Evolutionary conservation across 2,888 invertebrate genomes (phyloP), one percentile per base, ranked within the genome.

Genomic region (Hemicrepidius hirtus): DNA sequence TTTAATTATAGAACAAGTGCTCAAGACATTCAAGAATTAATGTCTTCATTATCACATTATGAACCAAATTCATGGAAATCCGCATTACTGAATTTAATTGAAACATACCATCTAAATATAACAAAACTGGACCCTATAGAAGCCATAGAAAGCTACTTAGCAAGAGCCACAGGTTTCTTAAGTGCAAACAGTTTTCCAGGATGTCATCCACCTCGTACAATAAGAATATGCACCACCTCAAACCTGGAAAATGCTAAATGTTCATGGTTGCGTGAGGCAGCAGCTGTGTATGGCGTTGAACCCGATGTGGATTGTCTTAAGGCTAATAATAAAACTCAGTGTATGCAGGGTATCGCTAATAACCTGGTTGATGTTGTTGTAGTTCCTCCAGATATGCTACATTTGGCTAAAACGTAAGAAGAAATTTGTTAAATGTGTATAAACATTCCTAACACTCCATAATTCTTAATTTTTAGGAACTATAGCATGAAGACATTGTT

Each of bases 291-390:
- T 79, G 94, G 95, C 0, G 88, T 95, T 0, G 89, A 93, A 74
- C 97, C 97, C 0, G 92, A 92, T 12, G 86, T 98, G 16, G 93
- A 94, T 75, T 98, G 97, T 82, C 86, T 92, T 6, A 87, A 90
- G 76, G 90, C 92, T 0, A 86, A 86, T 2, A 89, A 88, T 75
- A 84, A 89, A 3, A 88, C 89, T 6, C 90, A 90, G 12, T 97
- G 97, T 80, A 88, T 97, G 88, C 85, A 89, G 24, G 91, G 92
- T 0, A 89, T 95, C 0, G 84, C 86, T 5, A 84, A 86, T 0
- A 89, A 91, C n/a, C 87, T 88, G 1, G 91, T 92, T 41, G 96
- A 97, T 84, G 87, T 95, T 9, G 89, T 94, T 0, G 88, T 93
- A 0, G 91, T 93, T 0, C 90, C 90, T 74, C 92, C 94, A 1